Conservation (phyloP, 2,888 invertebrate genomes). For the Thereva unica region DNA sequence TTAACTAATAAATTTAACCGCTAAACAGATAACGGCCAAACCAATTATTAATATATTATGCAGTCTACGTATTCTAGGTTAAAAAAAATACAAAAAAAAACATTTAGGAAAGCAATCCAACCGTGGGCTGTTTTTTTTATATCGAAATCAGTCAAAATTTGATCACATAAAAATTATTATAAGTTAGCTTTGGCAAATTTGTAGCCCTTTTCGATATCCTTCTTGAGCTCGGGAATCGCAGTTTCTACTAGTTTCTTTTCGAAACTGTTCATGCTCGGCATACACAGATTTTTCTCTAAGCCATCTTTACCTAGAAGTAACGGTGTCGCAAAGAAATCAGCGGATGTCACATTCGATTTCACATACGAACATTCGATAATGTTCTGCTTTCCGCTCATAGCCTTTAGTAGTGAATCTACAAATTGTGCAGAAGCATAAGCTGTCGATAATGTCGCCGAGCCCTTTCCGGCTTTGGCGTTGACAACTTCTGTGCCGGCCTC, state of each 20-base stretch:
- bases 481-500: constrained; percentile 96
- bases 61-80: too few relatives aligned
- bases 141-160: too few relatives aligned
- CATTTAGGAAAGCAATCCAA: too few relatives aligned
- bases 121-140: too few relatives aligned
- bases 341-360: constrained; percentile 83
- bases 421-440: constrained; percentile 96
- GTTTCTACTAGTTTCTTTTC: constrained; percentile 81
- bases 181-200: constrained; percentile 56
- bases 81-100: too few relatives aligned
- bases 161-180: too few relatives aligned
- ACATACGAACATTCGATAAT: constrained; percentile 94
- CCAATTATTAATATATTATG: too few relatives aligned
- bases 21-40: too few relatives aligned
- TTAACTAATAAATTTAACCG: too few relatives aligned
- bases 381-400: constrained; percentile 75
- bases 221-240: constrained; percentile 90
- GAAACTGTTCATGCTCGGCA: constrained; percentile 81
- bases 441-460: constrained; percentile 98
- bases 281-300: constrained; percentile 89
- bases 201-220: constrained; percentile 93
- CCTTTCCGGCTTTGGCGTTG: constrained; percentile 96
- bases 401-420: constrained; percentile 80
- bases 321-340: constrained; percentile 93
- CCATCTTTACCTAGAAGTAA: constrained; percentile 87